These are phyloP conservation scores for Enteromius paludinosus DNA, from an alignment of 2,797 vertebrate genomes.

Conservation along the genomic window DNA sequence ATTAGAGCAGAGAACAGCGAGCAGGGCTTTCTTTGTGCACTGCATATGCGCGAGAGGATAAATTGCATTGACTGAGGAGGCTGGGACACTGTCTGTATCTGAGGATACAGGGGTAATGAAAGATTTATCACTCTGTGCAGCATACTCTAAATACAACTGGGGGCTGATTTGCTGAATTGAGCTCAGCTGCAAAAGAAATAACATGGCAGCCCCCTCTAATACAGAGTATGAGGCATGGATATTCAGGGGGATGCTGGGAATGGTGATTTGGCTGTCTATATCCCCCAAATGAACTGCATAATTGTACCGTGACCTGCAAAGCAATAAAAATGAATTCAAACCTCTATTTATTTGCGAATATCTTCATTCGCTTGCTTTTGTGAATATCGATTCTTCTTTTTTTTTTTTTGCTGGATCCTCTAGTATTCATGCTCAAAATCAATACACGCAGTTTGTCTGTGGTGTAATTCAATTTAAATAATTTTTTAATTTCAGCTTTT, in stretches of 20 bases:
- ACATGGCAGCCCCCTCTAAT: conserved; percentile 60
- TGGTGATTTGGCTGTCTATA: conserved; percentile 79
- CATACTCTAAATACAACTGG: conserved; percentile 86
- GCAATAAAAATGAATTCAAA: conserved; percentile 80
- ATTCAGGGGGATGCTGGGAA: conserved; percentile 77
- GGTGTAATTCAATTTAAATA: conserved; percentile 48
- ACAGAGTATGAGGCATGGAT: conserved; percentile 73
- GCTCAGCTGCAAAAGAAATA: conserved; percentile 79
- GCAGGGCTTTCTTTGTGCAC: conserved; percentile 78
- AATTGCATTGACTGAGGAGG: conserved; percentile 81
- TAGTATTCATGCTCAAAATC: conserved; percentile 36
- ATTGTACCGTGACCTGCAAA: conserved; percentile 83
- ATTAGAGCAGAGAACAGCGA: conserved; percentile 67
- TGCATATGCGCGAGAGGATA: conserved; percentile 73
- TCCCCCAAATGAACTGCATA: conserved; percentile 84
- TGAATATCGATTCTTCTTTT: conserved; percentile 54
- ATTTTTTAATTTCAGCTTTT: conserved; percentile 7
- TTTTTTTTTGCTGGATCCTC: conserved; percentile 27
- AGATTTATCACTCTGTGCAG: conserved; percentile 87
- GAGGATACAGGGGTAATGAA: conserved; percentile 85
- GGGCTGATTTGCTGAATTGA: conserved; percentile 80
- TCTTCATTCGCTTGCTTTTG: conserved; percentile 72
- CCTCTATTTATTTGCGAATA: conserved; percentile 75
- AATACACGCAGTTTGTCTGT: conserved; percentile 38
- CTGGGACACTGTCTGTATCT: conserved; percentile 76